Evolutionary conservation across 2,113 vertebrate species (phyloP).

Genomic region (Pipa parva): DNA sequence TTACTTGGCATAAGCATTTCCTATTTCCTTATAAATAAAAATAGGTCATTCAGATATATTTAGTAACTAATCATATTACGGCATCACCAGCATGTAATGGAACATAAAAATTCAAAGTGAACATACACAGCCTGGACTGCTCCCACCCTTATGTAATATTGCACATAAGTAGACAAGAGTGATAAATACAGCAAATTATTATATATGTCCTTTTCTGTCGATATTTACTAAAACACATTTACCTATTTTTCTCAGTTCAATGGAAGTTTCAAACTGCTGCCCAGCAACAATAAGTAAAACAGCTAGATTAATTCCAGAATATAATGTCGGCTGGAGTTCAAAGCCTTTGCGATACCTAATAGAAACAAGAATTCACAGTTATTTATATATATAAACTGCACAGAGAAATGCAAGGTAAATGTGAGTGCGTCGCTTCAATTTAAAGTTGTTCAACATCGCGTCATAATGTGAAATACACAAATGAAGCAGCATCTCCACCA

Average conservation of each 20-base stretch:
- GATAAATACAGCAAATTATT: not conserved
- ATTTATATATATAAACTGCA: too few relatives aligned
- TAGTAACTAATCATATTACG: not conserved
- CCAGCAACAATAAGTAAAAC: slow-evolving; percentile 85
- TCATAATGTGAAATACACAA: too few relatives aligned
- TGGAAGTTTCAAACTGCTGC: slow-evolving; percentile 90
- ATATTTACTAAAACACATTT: slow-evolving; percentile 41
- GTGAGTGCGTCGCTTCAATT: too few relatives aligned
- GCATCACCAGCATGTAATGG: too few relatives aligned
- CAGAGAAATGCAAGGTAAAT: too few relatives aligned
- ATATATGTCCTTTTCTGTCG: not conserved
- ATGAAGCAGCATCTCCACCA: too few relatives aligned
- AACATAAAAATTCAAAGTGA: too few relatives aligned
- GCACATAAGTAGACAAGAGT: too few relatives aligned
- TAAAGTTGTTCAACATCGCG: too few relatives aligned
- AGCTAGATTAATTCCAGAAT: slow-evolving; percentile 90
- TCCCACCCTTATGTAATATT: too few relatives aligned
- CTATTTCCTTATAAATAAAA: not conserved
- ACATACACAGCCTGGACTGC: too few relatives aligned
- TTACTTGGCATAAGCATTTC: not conserved
- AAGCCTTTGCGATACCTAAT: slow-evolving; percentile 92
- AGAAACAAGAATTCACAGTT: slow-evolving; percentile 17
- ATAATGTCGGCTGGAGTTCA: slow-evolving; percentile 89
- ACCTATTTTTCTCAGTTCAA: slow-evolving; percentile 94
- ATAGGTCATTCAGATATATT: too few relatives aligned